Conservation (phyloP, 2,888 invertebrate genomes). For the Dorcus parallelipipedus region DNA sequence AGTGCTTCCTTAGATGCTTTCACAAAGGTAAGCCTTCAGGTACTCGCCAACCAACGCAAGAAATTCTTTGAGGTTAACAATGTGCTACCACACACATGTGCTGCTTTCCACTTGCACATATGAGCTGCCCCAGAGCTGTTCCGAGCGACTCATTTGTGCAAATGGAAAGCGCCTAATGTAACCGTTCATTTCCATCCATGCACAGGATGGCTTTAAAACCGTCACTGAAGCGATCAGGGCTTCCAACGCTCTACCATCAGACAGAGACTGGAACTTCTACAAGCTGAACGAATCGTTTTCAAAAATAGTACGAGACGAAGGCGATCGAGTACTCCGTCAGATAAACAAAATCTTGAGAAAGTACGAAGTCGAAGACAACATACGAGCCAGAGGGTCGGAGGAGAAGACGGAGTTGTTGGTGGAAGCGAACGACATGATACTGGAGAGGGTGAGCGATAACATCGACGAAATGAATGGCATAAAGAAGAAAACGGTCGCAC, state of each 20-base stretch:
- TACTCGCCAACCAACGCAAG: background rate
- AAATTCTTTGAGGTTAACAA: constrained; percentile 16
- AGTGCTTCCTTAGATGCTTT: constrained; percentile 40
- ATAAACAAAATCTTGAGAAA: constrained; percentile 56
- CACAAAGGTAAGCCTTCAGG: constrained; percentile 39
- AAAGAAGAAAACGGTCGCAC: constrained; percentile 52
- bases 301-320: constrained; percentile 61
- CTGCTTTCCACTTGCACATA: too few species aligned
- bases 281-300: constrained; percentile 74
- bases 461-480: constrained; percentile 68
- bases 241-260: constrained; percentile 70
- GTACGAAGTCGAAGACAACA: constrained; percentile 56
- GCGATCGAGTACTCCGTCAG: constrained; percentile 60
- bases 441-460: constrained; percentile 74
- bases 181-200: constrained; percentile 20
- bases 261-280: constrained; percentile 69
- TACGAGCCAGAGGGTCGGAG: constrained; percentile 56
- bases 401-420: constrained; percentile 73
- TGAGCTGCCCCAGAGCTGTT: too few species aligned
- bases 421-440: constrained; percentile 78
- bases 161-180: too few species aligned
- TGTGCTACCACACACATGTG: constrained; percentile 3
- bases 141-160: too few species aligned
- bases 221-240: constrained; percentile 67
- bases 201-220: constrained; percentile 63